Conservation (phyloP, 2,797 vertebrate species). For the Coluber constrictor region DNA sequence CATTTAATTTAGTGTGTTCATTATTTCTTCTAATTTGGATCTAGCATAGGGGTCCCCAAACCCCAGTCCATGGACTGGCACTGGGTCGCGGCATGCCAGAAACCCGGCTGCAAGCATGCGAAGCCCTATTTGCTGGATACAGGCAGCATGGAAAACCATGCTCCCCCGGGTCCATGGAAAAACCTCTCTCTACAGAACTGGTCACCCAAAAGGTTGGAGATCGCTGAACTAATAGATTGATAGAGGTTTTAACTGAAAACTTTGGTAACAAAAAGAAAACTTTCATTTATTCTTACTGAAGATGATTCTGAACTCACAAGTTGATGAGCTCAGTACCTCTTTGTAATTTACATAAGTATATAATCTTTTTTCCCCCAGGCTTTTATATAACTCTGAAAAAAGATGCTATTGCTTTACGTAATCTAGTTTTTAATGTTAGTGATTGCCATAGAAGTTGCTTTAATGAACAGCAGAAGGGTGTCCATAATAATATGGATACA, state of each 20-base stretch:
- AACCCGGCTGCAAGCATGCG: too few relatives aligned
- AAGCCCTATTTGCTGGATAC: too few relatives aligned
- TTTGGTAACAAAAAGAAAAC: not conserved
- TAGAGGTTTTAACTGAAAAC: not conserved
- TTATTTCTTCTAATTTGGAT: not conserved
- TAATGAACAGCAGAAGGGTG: not conserved
- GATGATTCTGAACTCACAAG: not conserved
- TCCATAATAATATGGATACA: not conserved
- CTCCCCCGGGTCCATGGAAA: too few relatives aligned
- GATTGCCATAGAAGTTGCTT: not conserved
- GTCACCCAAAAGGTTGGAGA: too few relatives aligned
- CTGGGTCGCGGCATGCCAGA: too few relatives aligned
- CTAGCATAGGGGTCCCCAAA: not conserved
- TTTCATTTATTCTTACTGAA: not conserved
- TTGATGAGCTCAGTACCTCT: not conserved
- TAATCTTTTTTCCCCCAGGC: not conserved
- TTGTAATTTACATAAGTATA: not conserved
- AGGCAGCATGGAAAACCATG: too few relatives aligned
- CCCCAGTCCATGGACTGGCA: too few relatives aligned
- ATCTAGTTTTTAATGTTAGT: not conserved
- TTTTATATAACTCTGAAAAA: not conserved
- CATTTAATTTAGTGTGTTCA: not conserved
- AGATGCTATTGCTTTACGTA: not conserved
- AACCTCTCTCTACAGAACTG: too few relatives aligned
- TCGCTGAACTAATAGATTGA: too few relatives aligned